These are phyloP conservation scores for Phaenicophaeus curvirostris DNA, from an alignment of 2,797 vertebrate species.

Conservation along the genomic window DNA sequence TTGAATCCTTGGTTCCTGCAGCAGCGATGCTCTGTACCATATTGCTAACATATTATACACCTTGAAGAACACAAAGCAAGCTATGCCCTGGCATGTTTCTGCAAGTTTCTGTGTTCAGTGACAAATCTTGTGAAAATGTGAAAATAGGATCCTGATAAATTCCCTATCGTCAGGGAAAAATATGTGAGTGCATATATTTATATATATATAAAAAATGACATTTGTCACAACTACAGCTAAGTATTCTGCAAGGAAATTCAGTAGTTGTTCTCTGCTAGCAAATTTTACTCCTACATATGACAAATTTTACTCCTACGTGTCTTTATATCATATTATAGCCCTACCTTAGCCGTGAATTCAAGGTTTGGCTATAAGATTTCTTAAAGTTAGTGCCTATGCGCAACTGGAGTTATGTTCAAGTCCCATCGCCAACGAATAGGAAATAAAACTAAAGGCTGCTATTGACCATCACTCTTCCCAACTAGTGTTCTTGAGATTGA, in stretches of 20 bases:
- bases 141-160: constrained; percentile 37
- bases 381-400: background rate
- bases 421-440: background rate
- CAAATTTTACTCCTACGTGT: background rate
- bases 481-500: background rate
- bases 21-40: constrained; percentile 60
- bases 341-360: background rate
- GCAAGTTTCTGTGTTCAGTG: constrained; percentile 14
- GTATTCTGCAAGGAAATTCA: background rate
- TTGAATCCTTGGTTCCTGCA: constrained; percentile 70
- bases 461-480: background rate
- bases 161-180: background rate
- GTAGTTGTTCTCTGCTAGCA: background rate
- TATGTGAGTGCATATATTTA: background rate
- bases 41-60: constrained; percentile 70
- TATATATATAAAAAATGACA: background rate
- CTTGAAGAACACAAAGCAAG: constrained; percentile 46
- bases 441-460: background rate
- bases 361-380: background rate
- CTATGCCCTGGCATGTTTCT: constrained; percentile 50
- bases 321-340: background rate
- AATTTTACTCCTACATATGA: background rate
- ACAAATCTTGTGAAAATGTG: constrained; percentile 8
- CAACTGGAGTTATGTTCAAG: background rate
- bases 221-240: constrained; percentile 10